Evolutionary conservation across 2,797 vertebrate genomes (phyloP), one percentile per base, ranked within the genome.

Genomic region (Petrocephalus schoutedeni): DNA sequence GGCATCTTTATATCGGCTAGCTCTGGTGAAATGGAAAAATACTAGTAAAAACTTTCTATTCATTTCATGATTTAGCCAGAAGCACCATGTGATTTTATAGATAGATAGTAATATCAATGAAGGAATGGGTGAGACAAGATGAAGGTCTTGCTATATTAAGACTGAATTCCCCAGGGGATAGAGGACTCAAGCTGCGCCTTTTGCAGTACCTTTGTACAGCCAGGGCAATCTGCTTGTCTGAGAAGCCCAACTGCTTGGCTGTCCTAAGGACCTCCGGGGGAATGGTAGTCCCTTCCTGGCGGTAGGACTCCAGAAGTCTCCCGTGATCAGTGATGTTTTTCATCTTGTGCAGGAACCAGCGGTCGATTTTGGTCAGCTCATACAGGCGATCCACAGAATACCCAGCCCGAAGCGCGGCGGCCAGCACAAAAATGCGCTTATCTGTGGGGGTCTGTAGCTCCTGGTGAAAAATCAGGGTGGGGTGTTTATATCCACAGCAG

Each of bases 301-400:
- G 96, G 93, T 95, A 98, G 0, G 93, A 94, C 90, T 98, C 97
- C 89, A 99, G 94, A 91, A 96, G 93, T 16, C 92, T 90, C 4
- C 96, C 89, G 0, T 99, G 97, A 89, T 97, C 96, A 0, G 96
- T 84, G n/a, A 99, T 99, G 93, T 97, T 97, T 93, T 98, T 98
- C 98, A 99, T 99, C 91, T 99, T 97, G 94, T 98, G 93, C 91
- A 99, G 95, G 93, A 99, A 99, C 98, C 98, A 99, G 92, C 97
- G 96, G 95, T 99, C 97, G 0, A 99, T 99, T 93, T 97, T 98
- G 1, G 98, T 99, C 89, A 99, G 96, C 51, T 97, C 95, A 0
- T 99, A 98, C 54, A 99, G 97, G 54, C 96, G 96, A 74, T 97
- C 97, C 0, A 99, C 97, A 0, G 96, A 95, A 93, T 98, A 99